Evolutionary conservation across 2,888 invertebrate species (phyloP).

Genomic region (Tetropium fuscum): DNA sequence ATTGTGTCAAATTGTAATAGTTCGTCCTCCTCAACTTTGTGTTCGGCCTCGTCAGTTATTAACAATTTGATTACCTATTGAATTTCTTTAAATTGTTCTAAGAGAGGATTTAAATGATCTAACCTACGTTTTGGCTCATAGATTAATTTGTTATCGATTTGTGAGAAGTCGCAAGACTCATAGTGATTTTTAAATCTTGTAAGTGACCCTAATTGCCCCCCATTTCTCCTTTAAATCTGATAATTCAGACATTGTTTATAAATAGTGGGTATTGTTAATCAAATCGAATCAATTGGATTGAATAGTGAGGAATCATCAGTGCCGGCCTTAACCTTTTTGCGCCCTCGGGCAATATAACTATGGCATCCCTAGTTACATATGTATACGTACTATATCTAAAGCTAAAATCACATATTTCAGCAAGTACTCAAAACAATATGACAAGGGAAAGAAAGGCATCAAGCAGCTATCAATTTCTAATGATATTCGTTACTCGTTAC

Average conservation of each 20-base stretch:
- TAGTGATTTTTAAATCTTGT: neutral
- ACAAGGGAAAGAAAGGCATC: no score
- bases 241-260: neutral
- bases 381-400: no score
- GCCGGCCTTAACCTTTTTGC: no score
- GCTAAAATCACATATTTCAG: no score
- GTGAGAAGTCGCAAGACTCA: neutral
- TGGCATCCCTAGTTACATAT: no score
- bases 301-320: no score
- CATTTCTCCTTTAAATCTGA: neutral
- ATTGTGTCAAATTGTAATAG: neutral
- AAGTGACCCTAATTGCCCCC: neutral
- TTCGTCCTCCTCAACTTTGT: neutral
- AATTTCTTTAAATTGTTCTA: neutral
- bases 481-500: no score
- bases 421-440: no score
- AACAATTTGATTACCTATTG: neutral
- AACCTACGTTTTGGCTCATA: neutral
- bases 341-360: no score
- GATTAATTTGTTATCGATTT: neutral
- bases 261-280: no score
- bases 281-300: neutral
- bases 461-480: no score
- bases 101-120: neutral
- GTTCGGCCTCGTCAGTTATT: neutral